Base-by-base conservation (phyloP, 2,888 invertebrate species). In the Pollenia labialis region DNA sequence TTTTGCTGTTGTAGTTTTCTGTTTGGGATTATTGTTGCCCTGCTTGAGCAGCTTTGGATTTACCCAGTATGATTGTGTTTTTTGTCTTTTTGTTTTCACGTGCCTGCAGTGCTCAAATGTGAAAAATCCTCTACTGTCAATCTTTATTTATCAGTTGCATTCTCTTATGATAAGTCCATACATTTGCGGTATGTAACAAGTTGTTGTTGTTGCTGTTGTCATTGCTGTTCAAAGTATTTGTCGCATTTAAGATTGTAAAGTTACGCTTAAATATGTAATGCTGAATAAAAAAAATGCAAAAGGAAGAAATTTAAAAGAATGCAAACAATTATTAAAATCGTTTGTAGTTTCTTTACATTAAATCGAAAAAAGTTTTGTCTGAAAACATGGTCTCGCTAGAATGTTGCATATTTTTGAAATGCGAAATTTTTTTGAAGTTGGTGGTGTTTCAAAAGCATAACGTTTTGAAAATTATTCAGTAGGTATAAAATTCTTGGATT, bases 131-230 rank as follows among this genome's bases (percentile, higher is more conserved):
- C 79, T 16, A 62, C 81, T 87, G 84, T 84, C 87, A 84, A 87
- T 87, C 87, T 87, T 84, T 87, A 84, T 87, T 87, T 84, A 84
- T 81, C 77, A 81, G 81, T 77, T 81, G 72, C 83, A 71, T 74
- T 74, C 62, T 74, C 62, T 75, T 80, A 60, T 44, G 72, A 16
- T 54, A 71, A 62, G 71, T 76, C 54, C 60, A 69, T 56, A 76
- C 42, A 60, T 42, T 32, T 62, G 84, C 56, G 54, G 81, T 76
- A 60, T 77, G 76, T 83, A 71, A 83, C 76, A 80, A 75, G 79
- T 86, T 80, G 82, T 44, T 62, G 72, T 66, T 64, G 56, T 64
- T 81, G 44, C 14, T 72, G 56, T 76, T 82, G 76, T 83, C 62
- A 69, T 76, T 74, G 74, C 62, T 62, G 80, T 81, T 72, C 60